Percentiles rank a stretch among this genome's conserved stretches.
phyloP scores from a whole-genome alignment of 2,113 vertebrate genomes.

The Scytalopus superciliaris region DNA sequence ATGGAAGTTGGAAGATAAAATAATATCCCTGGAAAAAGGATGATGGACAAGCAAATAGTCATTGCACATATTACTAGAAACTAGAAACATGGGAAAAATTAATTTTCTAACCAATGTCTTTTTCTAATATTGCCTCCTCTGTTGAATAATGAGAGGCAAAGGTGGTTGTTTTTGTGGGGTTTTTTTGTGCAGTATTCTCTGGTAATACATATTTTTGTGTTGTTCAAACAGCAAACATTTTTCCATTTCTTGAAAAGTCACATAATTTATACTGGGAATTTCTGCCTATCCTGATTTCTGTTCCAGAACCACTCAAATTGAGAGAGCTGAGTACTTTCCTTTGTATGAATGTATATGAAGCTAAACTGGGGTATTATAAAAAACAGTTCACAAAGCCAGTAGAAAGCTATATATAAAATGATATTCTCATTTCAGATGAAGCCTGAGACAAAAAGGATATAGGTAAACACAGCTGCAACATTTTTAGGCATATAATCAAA shows the following conservation, averaged over 20 bases:
- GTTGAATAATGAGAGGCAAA: slow-evolving; percentile 29
- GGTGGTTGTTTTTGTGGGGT: not conserved
- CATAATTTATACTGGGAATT: slow-evolving; percentile 43
- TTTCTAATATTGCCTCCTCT: not conserved
- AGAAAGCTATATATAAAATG: slow-evolving; percentile 82
- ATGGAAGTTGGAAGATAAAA: not conserved
- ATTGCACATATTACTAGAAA: not conserved
- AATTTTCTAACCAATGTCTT: slow-evolving; percentile 22
- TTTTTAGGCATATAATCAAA: slow-evolving; percentile 82
- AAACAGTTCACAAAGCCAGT: slow-evolving; percentile 82
- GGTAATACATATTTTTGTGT: slow-evolving; percentile 54
- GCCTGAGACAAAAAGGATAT: slow-evolving; percentile 77
- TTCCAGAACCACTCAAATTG: slow-evolving; percentile 63
- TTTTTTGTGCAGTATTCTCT: not conserved
- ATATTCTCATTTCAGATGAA: slow-evolving; percentile 80
- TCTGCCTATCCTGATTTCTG: slow-evolving; percentile 62
- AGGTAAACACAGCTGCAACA: slow-evolving; percentile 86
- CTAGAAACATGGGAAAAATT: not conserved
- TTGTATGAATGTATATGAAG: slow-evolving; percentile 60
- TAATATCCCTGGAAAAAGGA: not conserved
- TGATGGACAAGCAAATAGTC: not conserved
- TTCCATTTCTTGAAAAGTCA: slow-evolving; percentile 56
- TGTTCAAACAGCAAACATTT: slow-evolving; percentile 65
- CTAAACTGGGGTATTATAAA: slow-evolving; percentile 75
- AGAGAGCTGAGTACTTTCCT: slow-evolving; percentile 51